Conservation (phyloP, 92 coral and sea anemone species). For the Hydrozoanthus gracilis region DNA sequence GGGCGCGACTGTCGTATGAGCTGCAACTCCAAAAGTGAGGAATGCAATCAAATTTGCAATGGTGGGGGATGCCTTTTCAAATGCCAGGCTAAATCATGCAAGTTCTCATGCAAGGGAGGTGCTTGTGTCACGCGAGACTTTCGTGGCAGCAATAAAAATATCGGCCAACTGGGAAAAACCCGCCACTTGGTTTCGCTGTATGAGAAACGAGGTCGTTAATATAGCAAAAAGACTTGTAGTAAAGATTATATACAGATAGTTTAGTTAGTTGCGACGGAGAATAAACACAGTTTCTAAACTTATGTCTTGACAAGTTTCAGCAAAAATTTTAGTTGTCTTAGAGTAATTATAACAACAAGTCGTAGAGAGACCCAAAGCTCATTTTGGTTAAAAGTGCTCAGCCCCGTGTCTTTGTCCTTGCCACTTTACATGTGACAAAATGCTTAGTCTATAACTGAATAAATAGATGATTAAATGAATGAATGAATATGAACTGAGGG, state of each 20-base stretch:
- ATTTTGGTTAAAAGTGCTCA: too few relatives aligned
- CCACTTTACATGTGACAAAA: too few relatives aligned
- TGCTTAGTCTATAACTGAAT: not conserved
- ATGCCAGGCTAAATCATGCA: conserved; percentile 76
- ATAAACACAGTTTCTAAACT: too few relatives aligned
- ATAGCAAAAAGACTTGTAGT: not conserved
- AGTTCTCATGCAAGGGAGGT: conserved; percentile 69
- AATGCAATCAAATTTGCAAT: conserved; percentile 77
- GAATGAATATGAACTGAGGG: not conserved
- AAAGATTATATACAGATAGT: too few relatives aligned
- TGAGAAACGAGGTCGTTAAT: conserved; percentile 27
- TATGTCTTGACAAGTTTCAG: too few relatives aligned
- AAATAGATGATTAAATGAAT: not conserved
- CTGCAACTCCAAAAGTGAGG: conserved; percentile 72
- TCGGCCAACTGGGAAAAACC: conserved; percentile 26
- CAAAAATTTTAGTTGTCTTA: too few relatives aligned
- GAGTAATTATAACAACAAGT: too few relatives aligned
- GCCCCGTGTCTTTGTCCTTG: too few relatives aligned
- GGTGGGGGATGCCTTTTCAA: conserved; percentile 78
- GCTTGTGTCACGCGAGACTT: conserved; percentile 34
- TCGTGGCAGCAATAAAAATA: not conserved
- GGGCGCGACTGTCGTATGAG: conserved; percentile 78
- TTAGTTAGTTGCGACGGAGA: too few relatives aligned
- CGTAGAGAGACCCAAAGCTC: too few relatives aligned
- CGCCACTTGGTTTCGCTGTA: conserved; percentile 36